Conservation (phyloP, 2,888 invertebrate genomes). For the Cryptus viduatorius region DNA sequence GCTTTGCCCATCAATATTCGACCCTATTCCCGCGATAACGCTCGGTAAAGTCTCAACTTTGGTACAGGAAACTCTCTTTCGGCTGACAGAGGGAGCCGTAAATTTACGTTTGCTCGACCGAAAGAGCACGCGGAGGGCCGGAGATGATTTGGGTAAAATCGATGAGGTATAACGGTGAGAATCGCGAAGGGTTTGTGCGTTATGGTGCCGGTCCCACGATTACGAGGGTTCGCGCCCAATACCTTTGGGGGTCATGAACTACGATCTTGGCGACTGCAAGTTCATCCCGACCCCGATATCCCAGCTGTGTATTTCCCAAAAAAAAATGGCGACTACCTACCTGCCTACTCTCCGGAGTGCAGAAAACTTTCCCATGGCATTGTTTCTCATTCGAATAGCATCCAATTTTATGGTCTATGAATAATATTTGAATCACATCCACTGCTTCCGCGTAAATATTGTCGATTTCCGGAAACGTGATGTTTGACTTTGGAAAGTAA, state of each 20-base stretch:
- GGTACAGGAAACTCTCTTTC: slow-evolving; percentile 21
- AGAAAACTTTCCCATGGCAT: slow-evolving; percentile 18
- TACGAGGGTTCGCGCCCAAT: slow-evolving; percentile 38
- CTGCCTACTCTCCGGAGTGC: background rate
- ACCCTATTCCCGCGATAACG: slow-evolving; percentile 19
- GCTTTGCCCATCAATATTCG: background rate
- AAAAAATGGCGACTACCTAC: background rate
- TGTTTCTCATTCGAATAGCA: background rate
- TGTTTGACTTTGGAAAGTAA: too few species aligned
- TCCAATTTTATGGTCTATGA: too few species aligned
- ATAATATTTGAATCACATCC: too few species aligned
- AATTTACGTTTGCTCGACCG: slow-evolving; percentile 56
- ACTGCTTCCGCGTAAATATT: too few species aligned
- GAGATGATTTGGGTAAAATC: slow-evolving; percentile 50
- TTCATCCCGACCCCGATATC: slow-evolving; percentile 19
- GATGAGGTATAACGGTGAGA: slow-evolving; percentile 32
- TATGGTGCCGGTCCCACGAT: slow-evolving; percentile 13
- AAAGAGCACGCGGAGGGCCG: slow-evolving; percentile 9
- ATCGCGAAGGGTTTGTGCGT: background rate
- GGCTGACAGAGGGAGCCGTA: slow-evolving; percentile 27
- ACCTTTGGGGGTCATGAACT: slow-evolving; percentile 56
- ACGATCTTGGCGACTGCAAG: slow-evolving; percentile 31
- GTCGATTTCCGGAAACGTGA: too few species aligned
- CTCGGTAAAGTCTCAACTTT: slow-evolving; percentile 42
- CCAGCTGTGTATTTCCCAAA: slow-evolving; percentile 35